A percentile compares a stretch with the other conserved stretches of the same genome.
These are phyloP conservation scores for Eucidaris tribuloides DNA, from an alignment of 35 echinoderm and acorn worm species.

Conservation along the genomic window DNA sequence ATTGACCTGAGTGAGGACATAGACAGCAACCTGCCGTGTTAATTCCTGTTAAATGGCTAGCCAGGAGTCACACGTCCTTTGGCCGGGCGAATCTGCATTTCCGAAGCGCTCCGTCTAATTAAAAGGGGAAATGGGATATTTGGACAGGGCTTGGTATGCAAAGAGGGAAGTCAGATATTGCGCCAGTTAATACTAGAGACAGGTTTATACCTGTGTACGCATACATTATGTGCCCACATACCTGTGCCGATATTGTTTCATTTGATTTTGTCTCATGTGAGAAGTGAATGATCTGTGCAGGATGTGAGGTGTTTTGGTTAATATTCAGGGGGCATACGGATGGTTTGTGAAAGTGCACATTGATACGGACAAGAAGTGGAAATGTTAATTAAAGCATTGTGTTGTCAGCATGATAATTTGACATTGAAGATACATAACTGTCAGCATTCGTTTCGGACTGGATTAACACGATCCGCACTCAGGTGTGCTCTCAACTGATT, in stretches of 20 bases:
- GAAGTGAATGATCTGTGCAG: too few species aligned
- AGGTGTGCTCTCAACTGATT: too few species aligned
- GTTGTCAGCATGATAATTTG: neutral
- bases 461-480: conserved; percentile 16
- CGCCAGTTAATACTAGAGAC: neutral
- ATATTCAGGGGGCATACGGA: neutral
- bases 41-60: conserved; percentile 15
- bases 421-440: too few species aligned
- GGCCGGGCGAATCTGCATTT: conserved; percentile 12
- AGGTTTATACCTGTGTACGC: too few species aligned
- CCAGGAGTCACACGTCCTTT: conserved; percentile 15
- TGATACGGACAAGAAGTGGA: conserved; percentile 7
- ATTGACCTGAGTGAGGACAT: conserved; percentile 35
- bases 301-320: conserved; percentile 21
- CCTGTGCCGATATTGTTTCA: too few species aligned
- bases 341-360: neutral
- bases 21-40: neutral
- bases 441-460: conserved; percentile 16
- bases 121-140: conserved; percentile 23
- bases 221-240: too few species aligned
- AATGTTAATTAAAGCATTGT: conserved; percentile 28
- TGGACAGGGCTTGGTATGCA: conserved; percentile 2
- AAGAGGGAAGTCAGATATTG: conserved; percentile 1
- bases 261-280: too few species aligned
- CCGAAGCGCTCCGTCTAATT: conserved; percentile 18